A percentile compares a stretch with the other conserved stretches of the same genome.
These are phyloP conservation scores for Linnaemya tessellans DNA, from an alignment of 2,888 invertebrate genomes.

Conservation along the genomic window DNA sequence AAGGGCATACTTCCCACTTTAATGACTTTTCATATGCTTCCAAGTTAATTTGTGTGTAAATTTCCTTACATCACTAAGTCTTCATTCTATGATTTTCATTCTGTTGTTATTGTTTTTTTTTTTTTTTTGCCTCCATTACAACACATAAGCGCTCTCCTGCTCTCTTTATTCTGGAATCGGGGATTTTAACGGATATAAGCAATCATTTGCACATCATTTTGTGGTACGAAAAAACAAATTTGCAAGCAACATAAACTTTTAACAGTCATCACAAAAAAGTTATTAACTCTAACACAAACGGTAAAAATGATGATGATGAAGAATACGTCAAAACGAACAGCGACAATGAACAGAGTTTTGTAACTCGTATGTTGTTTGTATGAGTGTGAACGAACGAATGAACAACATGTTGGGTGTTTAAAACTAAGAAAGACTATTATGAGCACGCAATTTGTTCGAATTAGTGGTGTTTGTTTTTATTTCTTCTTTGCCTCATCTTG, in stretches of 20 bases:
- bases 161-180: not conserved
- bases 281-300: constrained; percentile 10
- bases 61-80: not conserved
- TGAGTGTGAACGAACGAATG: not conserved
- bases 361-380: constrained; percentile 18
- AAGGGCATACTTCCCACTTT: not conserved
- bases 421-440: constrained; percentile 61
- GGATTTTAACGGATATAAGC: constrained; percentile 68
- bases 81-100: not conserved
- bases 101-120: not conserved
- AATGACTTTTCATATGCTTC: not conserved
- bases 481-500: constrained; percentile 16
- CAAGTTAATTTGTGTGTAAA: not conserved
- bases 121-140: not conserved
- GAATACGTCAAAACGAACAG: not conserved
- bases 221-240: constrained; percentile 53
- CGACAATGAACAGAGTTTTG: constrained; percentile 30
- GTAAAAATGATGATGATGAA: not conserved
- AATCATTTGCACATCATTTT: constrained; percentile 72
- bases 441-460: constrained; percentile 66
- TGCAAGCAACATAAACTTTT: constrained; percentile 25
- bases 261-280: constrained; percentile 23
- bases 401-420: constrained; percentile 3
- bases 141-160: constrained; percentile 14
- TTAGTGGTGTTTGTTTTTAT: constrained; percentile 7